These are phyloP conservation scores for Stenchaetothrips biformis DNA, from an alignment of 2,888 invertebrate species.

Conservation along the genomic window DNA sequence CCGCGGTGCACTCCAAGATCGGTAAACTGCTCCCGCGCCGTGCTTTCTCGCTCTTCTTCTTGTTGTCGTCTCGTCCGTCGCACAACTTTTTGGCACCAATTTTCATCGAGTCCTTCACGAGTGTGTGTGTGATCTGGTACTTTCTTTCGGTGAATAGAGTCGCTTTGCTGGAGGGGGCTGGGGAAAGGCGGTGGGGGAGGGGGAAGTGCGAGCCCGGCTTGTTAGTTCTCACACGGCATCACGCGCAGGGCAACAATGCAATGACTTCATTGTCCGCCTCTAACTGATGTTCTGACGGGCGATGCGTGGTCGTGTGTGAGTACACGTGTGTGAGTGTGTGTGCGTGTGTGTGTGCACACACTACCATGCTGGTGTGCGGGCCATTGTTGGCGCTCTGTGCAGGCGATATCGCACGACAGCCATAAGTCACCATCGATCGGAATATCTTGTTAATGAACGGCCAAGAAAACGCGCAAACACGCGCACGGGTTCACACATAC, in stretches of 20 bases:
- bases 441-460: neutral
- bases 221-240: slow-evolving; percentile 1
- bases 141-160: too few relatives aligned
- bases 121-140: too few relatives aligned
- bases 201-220: neutral
- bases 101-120: too few relatives aligned
- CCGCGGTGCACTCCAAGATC: too few relatives aligned
- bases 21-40: too few relatives aligned
- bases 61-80: too few relatives aligned
- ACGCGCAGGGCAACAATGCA: slow-evolving; percentile 8
- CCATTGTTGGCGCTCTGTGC: neutral
- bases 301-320: neutral
- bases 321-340: neutral
- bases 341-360: neutral
- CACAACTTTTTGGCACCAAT: too few relatives aligned
- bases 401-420: slow-evolving; percentile 6
- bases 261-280: slow-evolving; percentile 11
- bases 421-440: neutral
- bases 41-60: too few relatives aligned
- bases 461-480: neutral
- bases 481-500: too few relatives aligned
- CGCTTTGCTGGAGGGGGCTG: too few relatives aligned
- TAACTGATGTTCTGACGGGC: neutral
- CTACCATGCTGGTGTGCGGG: neutral
- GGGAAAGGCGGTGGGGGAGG: too few relatives aligned